Evolutionary conservation across 1,140 invertebrate species (phyloP).

Genomic region (Sycophila sp.): DNA sequence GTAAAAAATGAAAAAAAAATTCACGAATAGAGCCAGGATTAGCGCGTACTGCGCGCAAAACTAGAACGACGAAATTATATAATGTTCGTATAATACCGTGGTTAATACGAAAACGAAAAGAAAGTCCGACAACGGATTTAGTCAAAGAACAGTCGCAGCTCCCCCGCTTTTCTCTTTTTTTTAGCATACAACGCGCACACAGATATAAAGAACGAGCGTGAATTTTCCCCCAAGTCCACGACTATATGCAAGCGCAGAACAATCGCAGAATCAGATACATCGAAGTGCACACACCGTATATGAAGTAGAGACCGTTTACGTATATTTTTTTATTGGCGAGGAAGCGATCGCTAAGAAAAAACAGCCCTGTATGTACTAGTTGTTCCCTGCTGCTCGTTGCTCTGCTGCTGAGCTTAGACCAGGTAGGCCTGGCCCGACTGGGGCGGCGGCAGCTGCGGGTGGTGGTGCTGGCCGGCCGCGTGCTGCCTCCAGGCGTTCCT

Average conservation of each 20-base stretch:
- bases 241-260: constrained; percentile 3
- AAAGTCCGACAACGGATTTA: background rate
- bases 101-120: too few relatives aligned
- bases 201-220: background rate
- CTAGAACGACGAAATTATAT: too few relatives aligned
- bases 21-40: too few relatives aligned
- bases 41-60: too few relatives aligned
- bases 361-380: background rate
- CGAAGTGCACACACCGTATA: constrained; percentile 1
- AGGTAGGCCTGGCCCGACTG: constrained; percentile 70
- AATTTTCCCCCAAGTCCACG: constrained; percentile 6
- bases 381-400: background rate
- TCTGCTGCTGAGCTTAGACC: constrained; percentile 57
- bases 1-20: background rate
- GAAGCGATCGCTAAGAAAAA: background rate
- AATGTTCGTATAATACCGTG: too few relatives aligned
- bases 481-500: constrained; percentile 62
- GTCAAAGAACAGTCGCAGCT: background rate
- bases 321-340: constrained; percentile 6
- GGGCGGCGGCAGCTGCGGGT: constrained; percentile 52
- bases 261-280: constrained; percentile 4
- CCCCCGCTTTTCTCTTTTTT: too few relatives aligned
- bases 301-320: background rate
- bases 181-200: constrained; percentile 4
- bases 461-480: constrained; percentile 40